Conservation (phyloP, 2,797 vertebrate species). For the Mormyrus proboscirostris region DNA sequence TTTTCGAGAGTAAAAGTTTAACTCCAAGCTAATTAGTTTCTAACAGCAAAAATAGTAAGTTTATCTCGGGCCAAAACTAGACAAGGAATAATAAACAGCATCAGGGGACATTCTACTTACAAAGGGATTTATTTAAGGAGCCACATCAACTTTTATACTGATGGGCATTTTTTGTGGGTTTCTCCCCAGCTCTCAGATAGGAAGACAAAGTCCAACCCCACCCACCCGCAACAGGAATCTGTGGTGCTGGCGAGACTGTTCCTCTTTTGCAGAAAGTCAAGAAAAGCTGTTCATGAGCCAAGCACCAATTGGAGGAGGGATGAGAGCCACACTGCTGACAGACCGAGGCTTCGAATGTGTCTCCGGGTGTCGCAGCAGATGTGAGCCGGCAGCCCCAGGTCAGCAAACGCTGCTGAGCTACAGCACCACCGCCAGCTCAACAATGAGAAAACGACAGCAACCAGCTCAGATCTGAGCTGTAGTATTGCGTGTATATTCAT, state of each 20-base stretch:
- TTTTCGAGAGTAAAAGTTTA: not conserved
- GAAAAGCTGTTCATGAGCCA: not conserved
- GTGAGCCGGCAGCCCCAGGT: not conserved
- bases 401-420: not conserved
- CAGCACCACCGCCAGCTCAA: not conserved
- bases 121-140: not conserved
- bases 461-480: not conserved
- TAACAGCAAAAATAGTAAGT: not conserved
- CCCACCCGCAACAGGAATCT: not conserved
- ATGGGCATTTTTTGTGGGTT: not conserved
- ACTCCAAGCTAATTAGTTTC: not conserved
- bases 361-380: not conserved
- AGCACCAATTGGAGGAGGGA: not conserved
- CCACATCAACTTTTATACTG: not conserved
- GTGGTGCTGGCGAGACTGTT: not conserved
- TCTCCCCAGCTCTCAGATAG: not conserved
- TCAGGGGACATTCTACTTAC: not conserved
- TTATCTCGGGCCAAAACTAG: not conserved
- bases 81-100: not conserved
- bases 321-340: not conserved
- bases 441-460: not conserved
- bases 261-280: not conserved
- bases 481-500: not conserved
- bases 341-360: not conserved
- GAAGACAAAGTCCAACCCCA: not conserved